Evolutionary conservation across 2,113 vertebrate genomes (phyloP), one percentile per base, ranked within the genome.

Genomic region (Aix galericulata): DNA sequence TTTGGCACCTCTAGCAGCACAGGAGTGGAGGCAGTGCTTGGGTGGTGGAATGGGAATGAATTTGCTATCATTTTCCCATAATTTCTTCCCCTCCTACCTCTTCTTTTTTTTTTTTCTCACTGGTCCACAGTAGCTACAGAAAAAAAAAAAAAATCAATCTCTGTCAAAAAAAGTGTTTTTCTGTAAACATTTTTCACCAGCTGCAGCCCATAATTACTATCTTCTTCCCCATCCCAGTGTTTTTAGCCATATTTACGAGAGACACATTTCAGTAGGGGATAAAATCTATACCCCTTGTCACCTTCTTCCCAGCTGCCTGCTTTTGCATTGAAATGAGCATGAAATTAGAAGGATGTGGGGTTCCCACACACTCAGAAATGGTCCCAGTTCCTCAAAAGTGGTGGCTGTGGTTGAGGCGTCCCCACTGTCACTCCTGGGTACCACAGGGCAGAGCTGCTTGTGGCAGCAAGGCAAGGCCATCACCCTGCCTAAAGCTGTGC

Each of bases 11-110:
- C 0, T 1, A 55, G 60, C 77, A 84, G 12, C 15, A 60, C 3
- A 6, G 1, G 3, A 79, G 11, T 17, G 68, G 4, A n/a, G 20
- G 3, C 1, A 0, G 42, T 32, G 3, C 4, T 11, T 3, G 0
- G 22, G 81, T 8, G 56, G 17, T 17, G 75, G n/a, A 26, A 13
- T 88, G 27, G 42, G 74, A 72, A 20, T 14, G 32, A 69, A 80
- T 56, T 80, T 5, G 0, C 23, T 62, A 13, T 50, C 64, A 55
- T 85, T 16, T 87, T 63, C 52, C 17, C 4, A 1, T 63, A 11
- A 25, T 36, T 85, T 48, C 8, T 83, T 66, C 18, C 9, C 25
- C 3, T 77, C 23, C 5, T 5, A 32, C 17, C 16, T 50, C 15
- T n/a, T 52, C 27, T 74, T 75, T 50, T 52, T 74, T 75, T 50